Evolutionary conservation across 92 coral and sea anemone genomes (phyloP).

Genomic region (Actinernus sp.): DNA sequence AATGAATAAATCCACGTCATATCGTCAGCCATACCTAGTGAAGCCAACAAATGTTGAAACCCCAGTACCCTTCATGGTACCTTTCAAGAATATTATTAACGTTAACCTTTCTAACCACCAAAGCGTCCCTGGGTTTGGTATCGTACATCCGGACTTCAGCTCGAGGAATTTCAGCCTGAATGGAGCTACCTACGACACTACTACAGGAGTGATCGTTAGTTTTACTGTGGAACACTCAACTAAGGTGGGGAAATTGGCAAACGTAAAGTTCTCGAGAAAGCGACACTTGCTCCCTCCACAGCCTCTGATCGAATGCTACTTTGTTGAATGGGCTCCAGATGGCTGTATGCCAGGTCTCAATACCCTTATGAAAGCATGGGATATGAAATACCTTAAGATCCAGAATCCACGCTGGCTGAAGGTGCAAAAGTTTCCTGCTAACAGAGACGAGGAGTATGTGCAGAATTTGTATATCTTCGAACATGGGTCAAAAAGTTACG

Average conservation of each 20-base stretch:
- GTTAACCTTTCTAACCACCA: too few relatives aligned
- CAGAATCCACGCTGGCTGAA: constrained; percentile 16
- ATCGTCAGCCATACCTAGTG: too few relatives aligned
- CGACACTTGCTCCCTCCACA: not conserved
- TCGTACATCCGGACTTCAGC: too few relatives aligned
- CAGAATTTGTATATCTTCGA: not conserved
- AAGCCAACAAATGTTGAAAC: too few relatives aligned
- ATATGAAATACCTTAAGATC: constrained; percentile 9
- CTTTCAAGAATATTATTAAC: too few relatives aligned
- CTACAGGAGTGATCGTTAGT: constrained; percentile 8
- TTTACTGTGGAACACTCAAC: not conserved
- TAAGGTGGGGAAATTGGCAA: constrained; percentile 1
- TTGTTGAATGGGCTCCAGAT: constrained; percentile 15
- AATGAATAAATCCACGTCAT: too few relatives aligned
- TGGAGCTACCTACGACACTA: too few relatives aligned
- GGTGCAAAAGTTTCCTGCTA: constrained; percentile 3
- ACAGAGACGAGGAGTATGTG: constrained; percentile 2
- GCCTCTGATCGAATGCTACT: constrained; percentile 11
- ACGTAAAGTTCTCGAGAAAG: constrained; percentile 3
- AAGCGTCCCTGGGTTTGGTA: too few relatives aligned
- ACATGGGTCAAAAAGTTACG: too few relatives aligned
- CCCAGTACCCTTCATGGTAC: too few relatives aligned
- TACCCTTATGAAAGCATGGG: constrained; percentile 5
- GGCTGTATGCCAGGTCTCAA: constrained; percentile 12
- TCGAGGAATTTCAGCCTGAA: too few relatives aligned